A percentile compares a stretch with the other conserved stretches of the same genome.
Conservation (phyloP, 2,797 vertebrate species). For the Anas georgica region DNA sequence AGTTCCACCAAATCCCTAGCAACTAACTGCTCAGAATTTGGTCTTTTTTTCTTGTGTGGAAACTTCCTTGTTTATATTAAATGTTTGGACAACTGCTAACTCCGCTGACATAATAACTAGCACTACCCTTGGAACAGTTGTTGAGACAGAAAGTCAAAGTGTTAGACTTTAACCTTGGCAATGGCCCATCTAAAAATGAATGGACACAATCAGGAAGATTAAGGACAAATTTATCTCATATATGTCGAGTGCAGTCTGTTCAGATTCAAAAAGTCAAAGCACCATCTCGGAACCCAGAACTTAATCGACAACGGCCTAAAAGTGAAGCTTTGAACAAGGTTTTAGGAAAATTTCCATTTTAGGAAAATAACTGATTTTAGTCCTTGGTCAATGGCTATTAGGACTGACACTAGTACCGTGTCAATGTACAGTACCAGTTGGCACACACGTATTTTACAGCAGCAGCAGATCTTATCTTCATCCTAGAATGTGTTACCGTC, state of each 20-base stretch:
- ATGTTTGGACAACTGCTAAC: not conserved
- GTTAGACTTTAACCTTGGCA: not conserved
- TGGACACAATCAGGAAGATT: not conserved
- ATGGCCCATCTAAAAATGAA: not conserved
- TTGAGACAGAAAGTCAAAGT: not conserved
- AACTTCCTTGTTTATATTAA: not conserved
- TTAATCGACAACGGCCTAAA: not conserved
- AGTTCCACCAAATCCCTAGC: not conserved
- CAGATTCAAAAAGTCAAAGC: not conserved
- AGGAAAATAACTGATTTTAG: not conserved
- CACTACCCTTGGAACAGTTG: not conserved
- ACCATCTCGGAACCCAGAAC: not conserved
- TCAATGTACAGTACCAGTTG: fast-evolving
- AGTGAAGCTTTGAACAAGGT: not conserved
- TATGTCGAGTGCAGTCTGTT: not conserved
- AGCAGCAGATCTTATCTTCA: not conserved
- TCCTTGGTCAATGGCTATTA: not conserved
- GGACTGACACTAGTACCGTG: not conserved
- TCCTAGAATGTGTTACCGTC: not conserved
- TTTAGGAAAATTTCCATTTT: not conserved
- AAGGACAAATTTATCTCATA: not conserved
- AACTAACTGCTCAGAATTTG: not conserved
- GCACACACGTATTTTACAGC: not conserved
- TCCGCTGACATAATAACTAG: not conserved
- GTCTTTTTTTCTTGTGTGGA: not conserved